phyloP scores from a whole-genome alignment of 2,797 vertebrate species.

The Falco columbarius region DNA sequence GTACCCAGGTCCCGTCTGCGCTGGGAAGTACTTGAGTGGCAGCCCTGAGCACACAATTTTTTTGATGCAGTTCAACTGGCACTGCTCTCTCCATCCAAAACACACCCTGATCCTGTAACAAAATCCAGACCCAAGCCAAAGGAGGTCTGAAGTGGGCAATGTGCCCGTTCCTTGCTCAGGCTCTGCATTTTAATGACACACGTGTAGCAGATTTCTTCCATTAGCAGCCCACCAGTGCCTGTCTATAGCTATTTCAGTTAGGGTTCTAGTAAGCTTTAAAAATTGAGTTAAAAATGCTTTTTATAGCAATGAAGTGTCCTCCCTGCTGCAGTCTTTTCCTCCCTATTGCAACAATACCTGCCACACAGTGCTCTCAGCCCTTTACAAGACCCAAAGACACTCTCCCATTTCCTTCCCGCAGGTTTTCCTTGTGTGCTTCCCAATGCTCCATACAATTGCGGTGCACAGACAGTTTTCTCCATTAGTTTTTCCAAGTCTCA shows the following conservation, averaged over 20 bases:
- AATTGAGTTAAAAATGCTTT: neutral
- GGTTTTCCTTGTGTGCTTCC: neutral
- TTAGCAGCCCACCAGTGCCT: neutral
- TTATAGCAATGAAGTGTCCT: neutral
- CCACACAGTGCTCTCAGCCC: neutral
- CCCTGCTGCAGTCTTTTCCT: neutral
- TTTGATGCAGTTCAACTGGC: neutral
- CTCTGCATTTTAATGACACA: neutral
- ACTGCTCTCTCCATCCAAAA: neutral
- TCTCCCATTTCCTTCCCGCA: neutral
- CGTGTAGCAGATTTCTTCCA: fast-evolving
- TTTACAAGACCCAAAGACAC: neutral
- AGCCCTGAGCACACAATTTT: neutral
- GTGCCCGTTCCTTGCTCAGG: neutral
- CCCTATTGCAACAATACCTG: neutral
- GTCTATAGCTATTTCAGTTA: neutral
- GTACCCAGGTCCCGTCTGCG: neutral
- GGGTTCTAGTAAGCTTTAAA: neutral
- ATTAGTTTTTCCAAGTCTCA: neutral
- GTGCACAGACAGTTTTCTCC: neutral
- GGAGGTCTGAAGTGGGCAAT: neutral
- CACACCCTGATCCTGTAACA: neutral
- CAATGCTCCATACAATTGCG: fast-evolving
- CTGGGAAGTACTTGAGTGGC: neutral
- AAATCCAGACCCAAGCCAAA: neutral